Percentiles rank a stretch among this genome's conserved stretches.
These are phyloP conservation scores for Hippocampus zosterae DNA, from an alignment of 2,113 vertebrate species.

Conservation along the genomic window DNA sequence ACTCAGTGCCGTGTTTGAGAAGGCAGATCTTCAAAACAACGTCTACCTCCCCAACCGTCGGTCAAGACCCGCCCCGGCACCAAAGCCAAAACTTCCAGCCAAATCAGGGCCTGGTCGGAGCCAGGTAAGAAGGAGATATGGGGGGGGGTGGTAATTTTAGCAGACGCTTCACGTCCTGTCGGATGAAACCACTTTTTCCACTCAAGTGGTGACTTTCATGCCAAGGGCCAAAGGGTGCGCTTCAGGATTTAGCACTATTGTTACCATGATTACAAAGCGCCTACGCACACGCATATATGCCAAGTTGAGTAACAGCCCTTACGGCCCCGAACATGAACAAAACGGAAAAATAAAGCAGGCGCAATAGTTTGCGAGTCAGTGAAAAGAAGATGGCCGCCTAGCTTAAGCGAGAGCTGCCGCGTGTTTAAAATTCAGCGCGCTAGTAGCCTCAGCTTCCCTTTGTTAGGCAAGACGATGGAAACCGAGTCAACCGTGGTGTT, in stretches of 20 bases:
- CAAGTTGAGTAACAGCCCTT: too few relatives aligned
- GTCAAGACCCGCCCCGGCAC: conserved; percentile 53
- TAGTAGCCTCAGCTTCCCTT: background rate
- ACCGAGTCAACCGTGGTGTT: background rate
- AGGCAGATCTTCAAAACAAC: conserved; percentile 80
- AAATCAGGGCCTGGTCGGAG: conserved; percentile 63
- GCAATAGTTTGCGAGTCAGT: too few relatives aligned
- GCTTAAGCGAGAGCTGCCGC: too few relatives aligned
- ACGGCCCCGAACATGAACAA: too few relatives aligned
- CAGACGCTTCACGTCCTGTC: background rate
- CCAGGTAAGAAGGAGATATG: conserved; percentile 53
- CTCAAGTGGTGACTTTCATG: background rate
- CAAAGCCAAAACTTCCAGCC: conserved; percentile 62
- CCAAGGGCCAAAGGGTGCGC: background rate
- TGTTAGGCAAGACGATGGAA: background rate
- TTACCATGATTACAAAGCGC: too few relatives aligned
- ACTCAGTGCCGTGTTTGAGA: conserved; percentile 92
- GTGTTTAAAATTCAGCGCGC: background rate
- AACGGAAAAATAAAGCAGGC: too few relatives aligned
- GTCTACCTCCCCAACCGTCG: conserved; percentile 76
- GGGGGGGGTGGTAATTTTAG: background rate
- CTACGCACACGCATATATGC: too few relatives aligned
- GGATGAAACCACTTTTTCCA: background rate
- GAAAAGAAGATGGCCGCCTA: too few relatives aligned
- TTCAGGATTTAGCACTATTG: background rate